phyloP scores from a whole-genome alignment of 2,797 vertebrate genomes.

The Chelidonichthys spinosus region DNA sequence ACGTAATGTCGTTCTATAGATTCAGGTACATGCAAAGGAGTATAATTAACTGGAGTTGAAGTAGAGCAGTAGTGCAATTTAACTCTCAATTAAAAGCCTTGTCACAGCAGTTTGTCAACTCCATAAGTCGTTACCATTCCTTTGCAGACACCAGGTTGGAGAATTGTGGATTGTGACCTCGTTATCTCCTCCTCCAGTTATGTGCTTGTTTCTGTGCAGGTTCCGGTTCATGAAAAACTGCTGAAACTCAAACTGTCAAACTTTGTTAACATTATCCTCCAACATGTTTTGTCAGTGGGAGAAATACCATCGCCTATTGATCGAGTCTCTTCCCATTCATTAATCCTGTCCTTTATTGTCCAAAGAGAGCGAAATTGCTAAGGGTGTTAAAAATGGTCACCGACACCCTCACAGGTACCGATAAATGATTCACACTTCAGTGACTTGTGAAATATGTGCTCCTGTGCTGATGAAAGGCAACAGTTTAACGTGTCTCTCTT shows the following conservation, averaged over 20 bases:
- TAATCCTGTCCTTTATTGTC: slow-evolving; percentile 70
- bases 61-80: slow-evolving; percentile 4
- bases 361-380: slow-evolving; percentile 45
- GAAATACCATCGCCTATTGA: slow-evolving; percentile 70
- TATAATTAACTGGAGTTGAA: background rate
- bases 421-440: slow-evolving; percentile 79
- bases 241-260: slow-evolving; percentile 56
- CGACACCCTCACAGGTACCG: slow-evolving; percentile 62
- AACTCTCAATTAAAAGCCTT: slow-evolving; percentile 1
- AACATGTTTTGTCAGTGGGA: slow-evolving; percentile 64
- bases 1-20: slow-evolving; percentile 14
- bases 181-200: slow-evolving; percentile 49
- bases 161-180: slow-evolving; percentile 56
- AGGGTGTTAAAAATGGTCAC: slow-evolving; percentile 61
- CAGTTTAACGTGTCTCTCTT: slow-evolving; percentile 75
- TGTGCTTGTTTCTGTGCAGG: slow-evolving; percentile 47
- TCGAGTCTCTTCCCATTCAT: slow-evolving; percentile 65
- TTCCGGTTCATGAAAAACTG: slow-evolving; percentile 73
- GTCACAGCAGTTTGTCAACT: slow-evolving; percentile 14
- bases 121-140: background rate
- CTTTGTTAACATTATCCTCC: slow-evolving; percentile 67
- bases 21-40: background rate
- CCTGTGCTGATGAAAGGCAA: slow-evolving; percentile 70
- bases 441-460: slow-evolving; percentile 73
- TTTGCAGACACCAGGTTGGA: slow-evolving; percentile 23